Conservation (phyloP, 2,888 invertebrate species). For the Oligia fasciuncula region DNA sequence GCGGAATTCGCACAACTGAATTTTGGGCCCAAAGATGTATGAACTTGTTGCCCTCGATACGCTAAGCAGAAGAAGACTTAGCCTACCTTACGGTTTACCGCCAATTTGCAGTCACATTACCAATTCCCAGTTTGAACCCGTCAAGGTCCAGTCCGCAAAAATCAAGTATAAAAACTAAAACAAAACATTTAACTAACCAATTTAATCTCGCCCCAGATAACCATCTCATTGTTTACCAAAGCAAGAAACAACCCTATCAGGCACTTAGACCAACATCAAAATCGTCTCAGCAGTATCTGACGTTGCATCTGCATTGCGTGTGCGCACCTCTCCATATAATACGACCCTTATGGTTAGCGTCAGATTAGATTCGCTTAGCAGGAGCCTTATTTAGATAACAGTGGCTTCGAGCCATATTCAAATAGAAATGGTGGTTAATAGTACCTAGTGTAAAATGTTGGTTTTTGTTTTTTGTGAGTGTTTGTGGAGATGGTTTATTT, state of each 20-base stretch:
- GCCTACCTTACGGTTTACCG: no score
- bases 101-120: no score
- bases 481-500: not conserved
- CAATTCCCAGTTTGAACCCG: not conserved
- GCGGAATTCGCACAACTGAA: no score
- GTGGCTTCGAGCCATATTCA: constrained; percentile 42
- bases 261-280: constrained; percentile 82
- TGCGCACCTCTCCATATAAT: constrained; percentile 67
- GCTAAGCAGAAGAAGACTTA: no score
- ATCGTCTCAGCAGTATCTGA: constrained; percentile 76
- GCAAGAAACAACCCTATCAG: constrained; percentile 71
- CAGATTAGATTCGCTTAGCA: constrained; percentile 76
- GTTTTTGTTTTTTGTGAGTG: not conserved
- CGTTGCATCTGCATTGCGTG: constrained; percentile 73
- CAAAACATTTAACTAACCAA: constrained; percentile 10
- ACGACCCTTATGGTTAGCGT: constrained; percentile 74
- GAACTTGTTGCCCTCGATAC: no score
- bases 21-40: no score
- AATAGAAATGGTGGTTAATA: constrained; percentile 57
- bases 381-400: constrained; percentile 50
- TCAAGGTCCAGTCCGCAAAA: not conserved
- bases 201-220: constrained; percentile 44
- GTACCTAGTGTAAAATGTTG: constrained; percentile 13
- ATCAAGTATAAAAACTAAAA: not conserved
- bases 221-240: constrained; percentile 67